These are phyloP conservation scores for Drosophila truncata DNA, from an alignment of 1,140 invertebrate genomes.

Conservation along the genomic window DNA sequence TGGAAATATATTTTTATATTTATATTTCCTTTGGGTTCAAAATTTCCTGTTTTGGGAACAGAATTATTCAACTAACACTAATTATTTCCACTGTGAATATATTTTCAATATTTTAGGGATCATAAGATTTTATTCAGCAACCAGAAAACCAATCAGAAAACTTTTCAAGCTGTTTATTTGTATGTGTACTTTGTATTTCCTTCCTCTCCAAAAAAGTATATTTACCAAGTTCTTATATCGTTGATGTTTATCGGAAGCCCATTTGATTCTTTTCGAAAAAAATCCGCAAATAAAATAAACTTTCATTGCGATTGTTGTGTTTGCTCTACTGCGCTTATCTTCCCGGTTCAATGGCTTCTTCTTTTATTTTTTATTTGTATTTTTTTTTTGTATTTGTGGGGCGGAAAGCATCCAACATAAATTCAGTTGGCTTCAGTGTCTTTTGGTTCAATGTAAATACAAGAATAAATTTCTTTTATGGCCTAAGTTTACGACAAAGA, in stretches of 20 bases:
- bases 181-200: constrained; percentile 2
- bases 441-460: constrained; percentile 47
- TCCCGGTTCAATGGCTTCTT: constrained; percentile 66
- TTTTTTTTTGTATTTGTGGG: constrained; percentile 36
- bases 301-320: constrained; percentile 30
- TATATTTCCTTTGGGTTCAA: neutral
- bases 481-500: constrained; percentile 75
- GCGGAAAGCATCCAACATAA: constrained; percentile 34
- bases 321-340: constrained; percentile 23
- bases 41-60: neutral
- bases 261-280: constrained; percentile 6
- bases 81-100: neutral
- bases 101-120: no score
- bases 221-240: constrained; percentile 11
- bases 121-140: neutral
- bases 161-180: constrained; percentile 3
- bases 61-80: neutral
- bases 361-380: neutral
- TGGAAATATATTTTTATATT: neutral
- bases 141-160: neutral
- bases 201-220: neutral
- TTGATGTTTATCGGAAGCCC: constrained; percentile 32
- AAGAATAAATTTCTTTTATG: constrained; percentile 68
- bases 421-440: constrained; percentile 40
- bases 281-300: constrained; percentile 51